These are phyloP conservation scores for Gnathonemus echidnorhynchus DNA, from an alignment of 2,113 vertebrate species.

Conservation along the genomic window DNA sequence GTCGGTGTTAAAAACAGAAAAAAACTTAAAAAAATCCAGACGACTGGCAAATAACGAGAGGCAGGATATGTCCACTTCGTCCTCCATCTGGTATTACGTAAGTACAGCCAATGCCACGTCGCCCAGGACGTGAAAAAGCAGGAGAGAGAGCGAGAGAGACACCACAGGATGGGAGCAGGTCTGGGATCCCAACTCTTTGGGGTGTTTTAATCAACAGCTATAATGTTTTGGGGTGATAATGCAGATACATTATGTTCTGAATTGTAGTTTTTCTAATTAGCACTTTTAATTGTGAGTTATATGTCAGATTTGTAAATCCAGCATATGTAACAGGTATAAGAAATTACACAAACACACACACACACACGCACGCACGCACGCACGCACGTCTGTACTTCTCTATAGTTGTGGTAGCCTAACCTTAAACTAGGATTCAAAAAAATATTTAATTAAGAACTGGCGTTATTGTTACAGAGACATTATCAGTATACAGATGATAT, in stretches of 20 bases:
- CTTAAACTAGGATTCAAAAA: background rate
- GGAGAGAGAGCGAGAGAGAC: background rate
- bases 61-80: constrained; percentile 98
- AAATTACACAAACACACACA: background rate
- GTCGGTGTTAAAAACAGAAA: constrained; percentile 80
- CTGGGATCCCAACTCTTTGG: background rate
- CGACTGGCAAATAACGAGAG: constrained; percentile 88
- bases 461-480: background rate
- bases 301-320: background rate
- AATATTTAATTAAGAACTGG: background rate
- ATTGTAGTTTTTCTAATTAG: background rate
- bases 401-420: background rate
- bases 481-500: background rate
- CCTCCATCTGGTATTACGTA: constrained; percentile 99
- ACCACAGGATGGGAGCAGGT: constrained; percentile 1
- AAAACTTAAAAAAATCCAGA: constrained; percentile 74
- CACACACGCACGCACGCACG: background rate
- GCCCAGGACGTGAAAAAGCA: constrained; percentile 50
- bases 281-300: background rate
- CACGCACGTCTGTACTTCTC: background rate
- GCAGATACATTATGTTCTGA: background rate
- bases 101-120: constrained; percentile 95
- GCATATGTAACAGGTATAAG: background rate
- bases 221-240: background rate
- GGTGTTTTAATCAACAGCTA: background rate